Percentiles rank a stretch among this genome's conserved stretches.
Conservation (phyloP, 2,113 vertebrate genomes). For the Crotalus horridus region DNA sequence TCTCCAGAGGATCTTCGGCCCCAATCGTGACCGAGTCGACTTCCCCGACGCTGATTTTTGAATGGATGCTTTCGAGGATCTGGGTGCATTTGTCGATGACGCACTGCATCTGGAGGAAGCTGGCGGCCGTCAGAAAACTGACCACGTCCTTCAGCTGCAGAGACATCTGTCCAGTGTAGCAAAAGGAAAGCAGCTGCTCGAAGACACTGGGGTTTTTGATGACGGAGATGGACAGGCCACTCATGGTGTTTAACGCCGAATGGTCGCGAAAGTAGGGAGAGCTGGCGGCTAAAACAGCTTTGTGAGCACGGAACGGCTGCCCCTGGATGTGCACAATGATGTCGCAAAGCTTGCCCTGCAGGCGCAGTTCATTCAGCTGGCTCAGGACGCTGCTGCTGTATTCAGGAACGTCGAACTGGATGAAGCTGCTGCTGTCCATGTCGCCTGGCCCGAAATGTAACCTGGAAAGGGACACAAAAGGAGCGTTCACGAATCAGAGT, state of each 20-base stretch:
- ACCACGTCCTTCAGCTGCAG: slow-evolving; percentile 95
- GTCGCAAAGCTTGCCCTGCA: slow-evolving; percentile 96
- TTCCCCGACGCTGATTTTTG: slow-evolving; percentile 88
- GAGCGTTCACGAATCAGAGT: slow-evolving; percentile 28
- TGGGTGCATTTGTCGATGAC: slow-evolving; percentile 98
- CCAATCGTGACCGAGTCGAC: slow-evolving; percentile 78
- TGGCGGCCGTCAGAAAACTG: slow-evolving; percentile 95
- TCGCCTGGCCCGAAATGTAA: slow-evolving; percentile 73
- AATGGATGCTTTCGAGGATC: slow-evolving; percentile 96
- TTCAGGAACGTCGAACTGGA: slow-evolving; percentile 98
- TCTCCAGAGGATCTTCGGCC: slow-evolving; percentile 76
- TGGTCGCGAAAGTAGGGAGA: slow-evolving; percentile 98
- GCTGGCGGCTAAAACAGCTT: slow-evolving; percentile 95
- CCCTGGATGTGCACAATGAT: slow-evolving; percentile 98
- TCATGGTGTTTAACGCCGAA: slow-evolving; percentile 96
- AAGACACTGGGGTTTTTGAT: slow-evolving; percentile 98
- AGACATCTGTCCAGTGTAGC: slow-evolving; percentile 98
- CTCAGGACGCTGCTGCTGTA: slow-evolving; percentile 97
- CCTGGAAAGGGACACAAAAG: slow-evolving; percentile 60
- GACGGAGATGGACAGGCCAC: slow-evolving; percentile 96
- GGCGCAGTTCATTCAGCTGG: slow-evolving; percentile 94
- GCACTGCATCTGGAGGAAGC: slow-evolving; percentile 98
- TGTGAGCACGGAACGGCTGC: slow-evolving; percentile 94
- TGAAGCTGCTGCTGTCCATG: slow-evolving; percentile 97
- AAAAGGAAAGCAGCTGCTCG: slow-evolving; percentile 95